Percentiles rank a stretch among this genome's conserved stretches.
These are phyloP conservation scores for Rhea americana DNA, from an alignment of 2,113 vertebrate genomes.

Conservation along the genomic window DNA sequence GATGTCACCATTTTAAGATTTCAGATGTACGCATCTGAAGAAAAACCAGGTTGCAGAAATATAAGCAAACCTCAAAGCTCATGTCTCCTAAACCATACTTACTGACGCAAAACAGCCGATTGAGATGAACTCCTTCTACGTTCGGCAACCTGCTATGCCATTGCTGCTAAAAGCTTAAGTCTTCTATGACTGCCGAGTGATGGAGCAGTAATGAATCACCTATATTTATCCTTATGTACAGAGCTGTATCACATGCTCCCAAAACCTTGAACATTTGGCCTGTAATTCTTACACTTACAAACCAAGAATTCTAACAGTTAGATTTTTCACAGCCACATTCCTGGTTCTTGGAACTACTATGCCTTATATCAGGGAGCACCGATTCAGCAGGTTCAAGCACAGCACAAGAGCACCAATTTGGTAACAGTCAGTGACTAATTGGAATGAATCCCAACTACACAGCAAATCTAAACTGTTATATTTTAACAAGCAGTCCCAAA, in stretches of 20 bases:
- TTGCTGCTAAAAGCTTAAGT: constrained; percentile 55
- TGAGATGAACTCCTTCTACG: constrained; percentile 70
- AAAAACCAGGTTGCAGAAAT: constrained; percentile 66
- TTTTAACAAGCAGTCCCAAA: constrained; percentile 71
- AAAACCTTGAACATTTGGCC: constrained; percentile 57
- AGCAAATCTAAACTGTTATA: constrained; percentile 37
- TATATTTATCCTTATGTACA: constrained; percentile 59
- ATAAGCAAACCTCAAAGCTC: constrained; percentile 66
- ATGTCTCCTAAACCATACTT: constrained; percentile 67
- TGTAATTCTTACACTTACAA: constrained; percentile 57
- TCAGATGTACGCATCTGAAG: constrained; percentile 60
- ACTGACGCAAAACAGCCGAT: constrained; percentile 63
- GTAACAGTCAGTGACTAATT: constrained; percentile 55
- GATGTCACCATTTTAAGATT: constrained; percentile 55
- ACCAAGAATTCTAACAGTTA: constrained; percentile 56
- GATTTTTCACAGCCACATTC: constrained; percentile 61
- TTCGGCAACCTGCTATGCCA: constrained; percentile 62
- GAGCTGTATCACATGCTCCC: constrained; percentile 69
- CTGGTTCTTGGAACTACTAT: constrained; percentile 75
- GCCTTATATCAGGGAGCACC: constrained; percentile 52
- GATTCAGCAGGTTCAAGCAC: constrained; percentile 55
- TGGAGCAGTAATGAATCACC: constrained; percentile 60
- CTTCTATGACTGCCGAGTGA: constrained; percentile 59
- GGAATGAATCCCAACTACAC: constrained; percentile 45
- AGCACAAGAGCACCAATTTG: constrained; percentile 67